Base-by-base conservation (phyloP, 2,888 invertebrate genomes). In the Diloba caeruleocephala region DNA sequence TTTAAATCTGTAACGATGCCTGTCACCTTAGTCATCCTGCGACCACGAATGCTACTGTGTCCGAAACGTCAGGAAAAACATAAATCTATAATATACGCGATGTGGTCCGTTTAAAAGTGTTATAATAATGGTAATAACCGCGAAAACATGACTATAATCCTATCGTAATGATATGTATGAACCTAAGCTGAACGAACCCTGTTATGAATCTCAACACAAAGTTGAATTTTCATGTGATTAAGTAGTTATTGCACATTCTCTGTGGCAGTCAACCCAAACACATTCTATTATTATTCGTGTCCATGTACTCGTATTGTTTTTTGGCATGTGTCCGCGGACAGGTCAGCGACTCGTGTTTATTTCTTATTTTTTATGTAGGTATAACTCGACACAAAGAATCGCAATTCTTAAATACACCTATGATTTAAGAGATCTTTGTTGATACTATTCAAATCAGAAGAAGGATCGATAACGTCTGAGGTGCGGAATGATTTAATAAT, bases 281-380 rank as follows among this genome's bases (percentile, higher is more conserved):
- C 37, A 46, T 15, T 34, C 15, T 41, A 17, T 44, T 26, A 45
- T 41, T 33, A 17, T 26, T 13, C 6, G 12, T 23, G 29, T 8
- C 15, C n/a, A 43, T 13, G 31, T 12, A 29, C 17, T 37, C 12
- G 23, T 33, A 44, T 56, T 4, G 37, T 6, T 37, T n/a, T 58
- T 50, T 59, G 33, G 33, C 33, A 14, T 12, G 5, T 7, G 25
- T 19, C 13, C 12, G 15, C 13, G 12, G 13, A 14, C 45, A 56
- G 51, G 61, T 46, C 66, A 58, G 15, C 28, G 59, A 51, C 66
- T 13, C 15, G 0, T 9, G 7, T 19, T 13, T 10, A 17, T 12
- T 13, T n/a, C 23, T 10, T 7, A 21, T 29, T 32, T 13, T 39
- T 31, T 7, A 12, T 13, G 25, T 3, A 9, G 23, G 7, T 31